Base-by-base conservation (phyloP, 1,140 invertebrate genomes). In the Mycetomoellerius zeteki region DNA sequence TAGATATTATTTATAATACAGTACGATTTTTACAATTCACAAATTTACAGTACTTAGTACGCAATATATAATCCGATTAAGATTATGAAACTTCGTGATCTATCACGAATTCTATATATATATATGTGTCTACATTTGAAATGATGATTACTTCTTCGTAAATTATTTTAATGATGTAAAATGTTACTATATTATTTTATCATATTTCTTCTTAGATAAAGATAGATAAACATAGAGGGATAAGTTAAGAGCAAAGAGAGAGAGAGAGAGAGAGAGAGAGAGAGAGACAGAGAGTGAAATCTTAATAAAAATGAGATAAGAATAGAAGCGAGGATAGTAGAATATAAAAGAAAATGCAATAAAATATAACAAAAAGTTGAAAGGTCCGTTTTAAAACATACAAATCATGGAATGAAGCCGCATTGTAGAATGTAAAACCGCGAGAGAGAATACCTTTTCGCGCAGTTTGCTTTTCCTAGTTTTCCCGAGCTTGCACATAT, bases 391-490 rank as follows among this genome's bases (percentile, higher is more conserved):
- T 90, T 69, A 60, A 80, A 43, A 65, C 58, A 27, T 21, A 81
- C 69, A 81, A 88, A 85, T 87, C 60, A 73, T 85, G 54, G 43
- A 67, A 47, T 24, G n/a, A 65, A 75, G 52, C 54, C 8, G n/a
- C n/a, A 27, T 82, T 47, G 54, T 33, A 24, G 19, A 8, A 21
- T 75, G 6, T 47, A 30, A 56, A 21, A 30, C 62, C 43, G 47
- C n/a, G 33, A 43, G 69, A 52, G 30, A 86, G 10, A 87, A 76
- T 76, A 81, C 71, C 71, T 85, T 90, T 87, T 69, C 75, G 64
- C 73, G 27, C 43, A 43, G 27, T 27, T 33, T n/a, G 43, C 30
- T 85, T 81, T 65, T 65, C 52, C 27, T 73, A 67, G 77, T 43
- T 85, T 91, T 91, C 73, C 76, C 47, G 12, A 81, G 50, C 47